These are phyloP conservation scores for Lamprologus lemairii DNA, from an alignment of 2,113 vertebrate species.

Conservation along the genomic window DNA sequence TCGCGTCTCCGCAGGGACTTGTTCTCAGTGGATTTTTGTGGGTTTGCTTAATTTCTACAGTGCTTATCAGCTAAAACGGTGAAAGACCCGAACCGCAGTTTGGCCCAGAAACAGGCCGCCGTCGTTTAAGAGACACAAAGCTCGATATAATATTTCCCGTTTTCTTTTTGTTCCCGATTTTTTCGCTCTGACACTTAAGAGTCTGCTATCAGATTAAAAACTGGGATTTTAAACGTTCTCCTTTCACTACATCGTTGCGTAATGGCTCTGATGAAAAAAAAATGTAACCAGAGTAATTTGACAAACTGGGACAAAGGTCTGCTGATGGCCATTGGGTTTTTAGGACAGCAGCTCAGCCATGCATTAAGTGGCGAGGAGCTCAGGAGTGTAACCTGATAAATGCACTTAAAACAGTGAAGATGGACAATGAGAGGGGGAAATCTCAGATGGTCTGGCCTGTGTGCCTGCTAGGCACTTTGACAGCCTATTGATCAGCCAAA, in stretches of 20 bases:
- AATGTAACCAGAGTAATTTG: slow-evolving; percentile 30
- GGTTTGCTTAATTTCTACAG: slow-evolving; percentile 20
- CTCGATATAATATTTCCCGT: not conserved
- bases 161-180: not conserved
- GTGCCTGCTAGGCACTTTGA: slow-evolving; percentile 61
- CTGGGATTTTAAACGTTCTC: not conserved
- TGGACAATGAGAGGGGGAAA: slow-evolving; percentile 58
- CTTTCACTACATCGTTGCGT: slow-evolving; percentile 8
- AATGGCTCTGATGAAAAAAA: slow-evolving; percentile 11
- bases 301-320: slow-evolving; percentile 48
- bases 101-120: not conserved
- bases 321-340: slow-evolving; percentile 45
- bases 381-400: slow-evolving; percentile 64
- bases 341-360: slow-evolving; percentile 38
- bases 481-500: slow-evolving; percentile 63
- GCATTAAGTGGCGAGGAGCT: slow-evolving; percentile 50
- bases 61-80: slow-evolving; percentile 6
- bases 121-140: not conserved
- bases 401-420: slow-evolving; percentile 68
- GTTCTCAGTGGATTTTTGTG: not conserved
- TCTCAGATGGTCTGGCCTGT: slow-evolving; percentile 48
- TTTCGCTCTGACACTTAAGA: not conserved
- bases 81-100: not conserved
- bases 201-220: not conserved
- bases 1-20: slow-evolving; percentile 1